Conservation (phyloP, 64 coral and sea anemone species). For the Trachythela sp. region DNA sequence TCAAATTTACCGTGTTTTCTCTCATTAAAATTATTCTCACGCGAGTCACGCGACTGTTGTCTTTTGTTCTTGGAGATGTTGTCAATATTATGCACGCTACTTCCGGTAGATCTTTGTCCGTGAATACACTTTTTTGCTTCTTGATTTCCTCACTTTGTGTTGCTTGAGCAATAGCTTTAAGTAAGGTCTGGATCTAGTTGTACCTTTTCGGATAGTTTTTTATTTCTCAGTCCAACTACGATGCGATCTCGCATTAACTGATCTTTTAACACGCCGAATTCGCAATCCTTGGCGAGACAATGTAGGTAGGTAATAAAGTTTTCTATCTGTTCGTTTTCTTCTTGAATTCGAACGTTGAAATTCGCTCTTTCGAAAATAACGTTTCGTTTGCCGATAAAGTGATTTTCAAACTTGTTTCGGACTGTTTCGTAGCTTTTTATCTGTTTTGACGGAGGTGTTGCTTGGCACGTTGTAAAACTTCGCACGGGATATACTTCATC, state of each 20-base stretch:
- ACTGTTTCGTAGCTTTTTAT: too few relatives aligned
- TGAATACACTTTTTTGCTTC: constrained; percentile 37
- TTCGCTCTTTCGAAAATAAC: not conserved
- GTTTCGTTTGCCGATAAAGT: not conserved
- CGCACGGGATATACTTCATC: too few relatives aligned
- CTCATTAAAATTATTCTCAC: too few relatives aligned
- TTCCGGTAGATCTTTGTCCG: not conserved
- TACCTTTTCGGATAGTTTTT: constrained; percentile 25
- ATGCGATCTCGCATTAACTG: constrained; percentile 53
- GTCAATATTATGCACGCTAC: constrained; percentile 13
- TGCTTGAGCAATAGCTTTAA: constrained; percentile 28
- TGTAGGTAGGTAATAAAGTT: constrained; percentile 36
- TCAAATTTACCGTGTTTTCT: not conserved
- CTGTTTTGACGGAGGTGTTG: too few relatives aligned
- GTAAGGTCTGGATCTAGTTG: constrained; percentile 4
- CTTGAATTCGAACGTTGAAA: not conserved
- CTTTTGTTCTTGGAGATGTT: not conserved
- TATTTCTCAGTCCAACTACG: constrained; percentile 24
- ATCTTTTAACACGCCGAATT: constrained; percentile 29
- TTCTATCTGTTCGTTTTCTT: not conserved
- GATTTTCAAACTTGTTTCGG: not conserved
- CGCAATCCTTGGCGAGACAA: too few relatives aligned
- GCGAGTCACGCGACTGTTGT: not conserved
- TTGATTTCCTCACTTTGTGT: constrained; percentile 35
- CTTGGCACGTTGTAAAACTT: too few relatives aligned